Conservation (phyloP, 1,140 invertebrate species). For the Brachionus manjavacas region DNA sequence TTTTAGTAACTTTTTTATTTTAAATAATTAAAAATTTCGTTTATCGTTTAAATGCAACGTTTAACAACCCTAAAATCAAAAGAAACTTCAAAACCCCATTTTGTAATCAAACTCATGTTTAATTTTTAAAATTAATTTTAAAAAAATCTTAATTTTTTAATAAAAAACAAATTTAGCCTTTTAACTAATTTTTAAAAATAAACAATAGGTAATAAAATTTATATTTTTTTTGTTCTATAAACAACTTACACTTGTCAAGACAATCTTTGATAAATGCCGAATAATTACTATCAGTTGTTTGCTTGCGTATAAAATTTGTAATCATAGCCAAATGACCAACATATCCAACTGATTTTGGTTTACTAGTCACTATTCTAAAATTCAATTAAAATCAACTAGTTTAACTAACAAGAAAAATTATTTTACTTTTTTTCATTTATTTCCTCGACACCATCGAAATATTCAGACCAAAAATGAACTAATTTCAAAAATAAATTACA, state of each 20-base stretch:
- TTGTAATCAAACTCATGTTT: too few species aligned
- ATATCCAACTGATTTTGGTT: conserved; percentile 22
- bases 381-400: not conserved
- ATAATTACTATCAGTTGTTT: not conserved
- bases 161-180: too few species aligned
- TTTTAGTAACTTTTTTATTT: too few species aligned
- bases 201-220: not conserved
- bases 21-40: too few species aligned
- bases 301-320: not conserved
- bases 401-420: not conserved
- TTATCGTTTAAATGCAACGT: too few species aligned
- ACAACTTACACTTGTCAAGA: not conserved
- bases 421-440: conserved; percentile 36
- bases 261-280: conserved; percentile 5
- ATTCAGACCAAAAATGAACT: conserved; percentile 21
- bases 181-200: not conserved
- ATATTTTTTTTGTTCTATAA: not conserved
- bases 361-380: not conserved
- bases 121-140: too few species aligned
- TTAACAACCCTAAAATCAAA: too few species aligned
- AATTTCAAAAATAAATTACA: conserved; percentile 40
- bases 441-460: conserved; percentile 19
- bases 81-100: too few species aligned
- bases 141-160: not conserved
- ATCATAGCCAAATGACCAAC: conserved; percentile 32